Base-by-base conservation (phyloP, 2,113 vertebrate species). In the Electrona antarctica region DNA sequence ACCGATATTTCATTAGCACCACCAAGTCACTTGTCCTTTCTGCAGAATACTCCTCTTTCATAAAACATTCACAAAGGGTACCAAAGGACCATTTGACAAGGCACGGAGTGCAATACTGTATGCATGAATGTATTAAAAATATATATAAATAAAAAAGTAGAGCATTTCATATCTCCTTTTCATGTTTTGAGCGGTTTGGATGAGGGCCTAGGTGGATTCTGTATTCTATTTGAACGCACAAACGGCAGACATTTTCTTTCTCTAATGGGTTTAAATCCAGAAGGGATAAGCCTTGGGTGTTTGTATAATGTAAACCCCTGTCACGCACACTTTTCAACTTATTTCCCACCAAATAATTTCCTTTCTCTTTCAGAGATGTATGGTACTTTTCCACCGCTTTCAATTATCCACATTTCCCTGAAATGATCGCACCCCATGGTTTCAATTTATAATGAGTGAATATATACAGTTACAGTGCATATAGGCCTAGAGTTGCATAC, bases 11-110 rank as follows among this genome's bases (percentile, higher is more conserved):
- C 29, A 47, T 72, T 63, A 50, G 63, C 64, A 48, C 0, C 7
- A n/a, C 41, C 8, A 54, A 76, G 54, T 68, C 14, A 60, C 63
- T 50, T 54, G 46, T 69, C 64, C 64, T 80, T 62, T 77, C 56
- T 46, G 77, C 62, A 78, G 63, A 84, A 70, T 59, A 52, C 45
- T 46, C 14, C 29, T 80, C 63, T 80, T 81, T 78, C 4, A 77
- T 80, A 65, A 62, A 80, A 76, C 55, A 76, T 81, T 57, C 73
- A 81, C 74, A 81, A 76, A 73, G 15, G 41, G 6, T 67, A 77
- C 46, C 71, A 80, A 84, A 76, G 71, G 62, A 48, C 66, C 28
- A 62, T 83, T 80, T 79, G 52, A 76, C 11, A 50, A 48, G 60
- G 50, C 68, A 55, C 15, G 60, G 71, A 66, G 64, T 63, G 59